Conservation (phyloP, 2,113 vertebrate genomes). For the Grammomys dolichurus region DNA sequence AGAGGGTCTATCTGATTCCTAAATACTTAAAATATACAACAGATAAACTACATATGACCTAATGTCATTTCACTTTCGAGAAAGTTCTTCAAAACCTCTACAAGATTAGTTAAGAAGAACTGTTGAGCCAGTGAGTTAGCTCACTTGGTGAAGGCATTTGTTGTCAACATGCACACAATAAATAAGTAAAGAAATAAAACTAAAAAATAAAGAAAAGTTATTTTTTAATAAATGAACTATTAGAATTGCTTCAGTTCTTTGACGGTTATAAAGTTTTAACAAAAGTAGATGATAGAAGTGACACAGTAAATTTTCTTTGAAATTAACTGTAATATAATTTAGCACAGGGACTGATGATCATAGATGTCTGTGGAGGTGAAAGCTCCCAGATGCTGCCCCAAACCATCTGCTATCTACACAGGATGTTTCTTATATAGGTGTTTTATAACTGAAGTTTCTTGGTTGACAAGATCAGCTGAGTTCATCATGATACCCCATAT, state of each 20-base stretch:
- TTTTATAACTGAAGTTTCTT: not conserved
- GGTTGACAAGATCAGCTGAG: not conserved
- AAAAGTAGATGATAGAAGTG: not conserved
- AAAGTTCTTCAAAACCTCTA: not conserved
- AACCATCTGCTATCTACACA: not conserved
- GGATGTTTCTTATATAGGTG: not conserved
- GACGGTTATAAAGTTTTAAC: constrained; percentile 35
- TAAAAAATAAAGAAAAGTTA: not conserved
- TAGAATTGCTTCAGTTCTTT: constrained; percentile 35
- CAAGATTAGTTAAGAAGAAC: not conserved
- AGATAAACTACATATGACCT: not conserved
- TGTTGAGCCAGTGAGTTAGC: not conserved
- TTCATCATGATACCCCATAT: not conserved
- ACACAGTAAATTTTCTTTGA: not conserved
- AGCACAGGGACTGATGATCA: not conserved
- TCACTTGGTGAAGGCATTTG: not conserved
- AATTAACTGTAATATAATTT: not conserved
- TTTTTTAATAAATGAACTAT: not conserved
- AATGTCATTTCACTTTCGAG: not conserved
- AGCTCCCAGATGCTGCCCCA: not conserved
- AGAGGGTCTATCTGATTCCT: not conserved
- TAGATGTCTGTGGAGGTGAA: not conserved
- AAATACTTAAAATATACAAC: not conserved
- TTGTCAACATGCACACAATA: not conserved
- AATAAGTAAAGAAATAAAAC: not conserved